phyloP scores from a whole-genome alignment of 1,140 invertebrate species.

The Steinernema khuongi region DNA sequence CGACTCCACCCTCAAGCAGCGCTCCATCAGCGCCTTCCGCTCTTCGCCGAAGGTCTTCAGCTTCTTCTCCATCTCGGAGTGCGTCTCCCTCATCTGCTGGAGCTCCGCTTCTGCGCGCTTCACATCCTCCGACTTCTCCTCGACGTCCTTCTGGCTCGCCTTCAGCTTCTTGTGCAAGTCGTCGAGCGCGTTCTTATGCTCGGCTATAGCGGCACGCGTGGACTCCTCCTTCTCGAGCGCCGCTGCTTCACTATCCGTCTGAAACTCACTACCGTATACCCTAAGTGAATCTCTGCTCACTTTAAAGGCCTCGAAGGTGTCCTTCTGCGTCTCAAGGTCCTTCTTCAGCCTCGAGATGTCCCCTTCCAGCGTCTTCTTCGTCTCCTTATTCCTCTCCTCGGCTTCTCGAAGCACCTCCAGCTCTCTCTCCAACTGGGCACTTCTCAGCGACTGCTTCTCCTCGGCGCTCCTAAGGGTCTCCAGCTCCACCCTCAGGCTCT shows the following conservation, averaged over 20 bases:
- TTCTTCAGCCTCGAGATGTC: not conserved
- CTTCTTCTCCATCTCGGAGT: not conserved
- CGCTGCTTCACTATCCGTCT: not conserved
- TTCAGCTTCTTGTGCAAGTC: slow-evolving; percentile 19
- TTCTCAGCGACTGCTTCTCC: not conserved
- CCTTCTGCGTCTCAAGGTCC: not conserved
- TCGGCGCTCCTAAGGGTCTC: not conserved
- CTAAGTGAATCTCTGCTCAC: not conserved
- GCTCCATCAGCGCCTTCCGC: not conserved
- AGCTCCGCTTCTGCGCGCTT: not conserved
- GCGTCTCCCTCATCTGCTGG: not conserved
- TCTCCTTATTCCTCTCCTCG: not conserved
- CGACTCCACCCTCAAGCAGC: slow-evolving; percentile 34
- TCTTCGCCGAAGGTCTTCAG: not conserved
- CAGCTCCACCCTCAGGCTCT: not conserved
- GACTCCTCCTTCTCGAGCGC: not conserved
- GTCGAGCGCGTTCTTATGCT: not conserved
- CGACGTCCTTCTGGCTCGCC: slow-evolving; percentile 1
- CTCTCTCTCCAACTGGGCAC: not conserved
- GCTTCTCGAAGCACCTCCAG: not conserved
- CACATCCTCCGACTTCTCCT: slow-evolving; percentile 4
- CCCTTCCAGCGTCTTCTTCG: not conserved
- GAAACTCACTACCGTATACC: not conserved
- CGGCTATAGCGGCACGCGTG: not conserved
- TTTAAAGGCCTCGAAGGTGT: too few relatives aligned